Evolutionary conservation across 2,797 vertebrate genomes (phyloP).

Genomic region (Rhincodon typus): DNA sequence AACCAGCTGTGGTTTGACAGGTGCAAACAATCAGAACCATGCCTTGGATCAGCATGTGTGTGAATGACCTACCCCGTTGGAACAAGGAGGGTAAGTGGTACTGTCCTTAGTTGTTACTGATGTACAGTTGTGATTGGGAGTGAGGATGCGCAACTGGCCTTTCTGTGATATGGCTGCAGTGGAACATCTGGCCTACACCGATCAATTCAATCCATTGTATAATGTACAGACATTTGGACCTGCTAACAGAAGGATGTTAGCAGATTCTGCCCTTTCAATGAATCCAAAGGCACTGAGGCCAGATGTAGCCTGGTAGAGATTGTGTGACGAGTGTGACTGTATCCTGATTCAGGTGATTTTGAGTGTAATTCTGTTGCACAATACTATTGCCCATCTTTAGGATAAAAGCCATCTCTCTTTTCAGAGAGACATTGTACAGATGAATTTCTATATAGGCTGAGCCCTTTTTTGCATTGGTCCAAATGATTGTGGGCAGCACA

Average conservation of each 20-base stretch:
- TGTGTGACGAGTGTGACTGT: background rate
- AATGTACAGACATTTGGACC: background rate
- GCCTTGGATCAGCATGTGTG: background rate
- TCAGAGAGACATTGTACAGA: background rate
- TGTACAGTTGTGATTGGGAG: background rate
- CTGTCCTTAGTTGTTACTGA: background rate
- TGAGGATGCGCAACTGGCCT: background rate
- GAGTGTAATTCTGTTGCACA: background rate
- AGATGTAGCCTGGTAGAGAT: background rate
- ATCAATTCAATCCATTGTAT: background rate
- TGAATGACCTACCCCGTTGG: background rate
- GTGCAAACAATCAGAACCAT: background rate
- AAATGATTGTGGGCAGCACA: background rate
- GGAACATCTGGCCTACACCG: background rate
- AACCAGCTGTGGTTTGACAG: background rate
- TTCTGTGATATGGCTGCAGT: background rate
- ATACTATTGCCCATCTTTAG: background rate
- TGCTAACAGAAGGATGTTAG: background rate
- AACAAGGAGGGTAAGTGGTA: background rate
- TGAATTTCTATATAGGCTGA: background rate
- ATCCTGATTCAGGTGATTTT: background rate
- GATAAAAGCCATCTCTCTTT: background rate
- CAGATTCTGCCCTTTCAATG: background rate
- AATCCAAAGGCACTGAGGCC: background rate
- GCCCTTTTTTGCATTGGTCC: background rate